These are phyloP conservation scores for Aleiodes leptofemur DNA, from an alignment of 2,888 invertebrate genomes.

Conservation along the genomic window DNA sequence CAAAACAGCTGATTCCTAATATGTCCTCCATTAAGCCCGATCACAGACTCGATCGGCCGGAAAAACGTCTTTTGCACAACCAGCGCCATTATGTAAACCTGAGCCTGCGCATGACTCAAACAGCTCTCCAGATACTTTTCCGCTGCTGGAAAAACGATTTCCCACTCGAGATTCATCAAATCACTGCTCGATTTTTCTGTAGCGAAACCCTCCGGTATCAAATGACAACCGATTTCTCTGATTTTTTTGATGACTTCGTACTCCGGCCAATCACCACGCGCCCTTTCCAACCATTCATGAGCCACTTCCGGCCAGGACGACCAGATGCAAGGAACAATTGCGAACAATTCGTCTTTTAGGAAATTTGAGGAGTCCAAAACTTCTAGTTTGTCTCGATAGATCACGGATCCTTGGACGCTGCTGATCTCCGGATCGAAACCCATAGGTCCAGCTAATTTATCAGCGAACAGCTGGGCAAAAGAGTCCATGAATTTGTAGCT, in stretches of 20 bases:
- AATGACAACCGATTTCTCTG: constrained; percentile 81
- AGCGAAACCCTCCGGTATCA: constrained; percentile 84
- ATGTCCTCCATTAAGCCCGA: constrained; percentile 83
- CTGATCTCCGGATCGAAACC: constrained; percentile 75
- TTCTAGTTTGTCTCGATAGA: constrained; percentile 79
- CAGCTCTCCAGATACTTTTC: constrained; percentile 85
- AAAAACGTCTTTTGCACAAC: constrained; percentile 85
- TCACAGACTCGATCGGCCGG: constrained; percentile 80
- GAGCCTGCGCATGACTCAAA: constrained; percentile 83
- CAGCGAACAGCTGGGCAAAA: constrained; percentile 81
- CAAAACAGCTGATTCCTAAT: constrained; percentile 85
- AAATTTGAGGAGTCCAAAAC: constrained; percentile 67
- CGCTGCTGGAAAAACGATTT: constrained; percentile 85
- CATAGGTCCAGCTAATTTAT: constrained; percentile 79
- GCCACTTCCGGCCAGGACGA: constrained; percentile 86
- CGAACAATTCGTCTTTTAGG: constrained; percentile 76
- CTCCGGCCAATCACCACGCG: constrained; percentile 83
- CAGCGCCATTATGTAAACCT: constrained; percentile 83
- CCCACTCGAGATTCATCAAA: constrained; percentile 85
- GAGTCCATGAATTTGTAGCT: constrained; percentile 83
- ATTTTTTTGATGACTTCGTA: constrained; percentile 82
- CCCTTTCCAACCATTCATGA: constrained; percentile 81
- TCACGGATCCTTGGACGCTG: constrained; percentile 79
- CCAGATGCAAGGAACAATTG: constrained; percentile 84
- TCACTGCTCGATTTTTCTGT: constrained; percentile 74